Evolutionary conservation across 2,797 vertebrate genomes (phyloP), one percentile per base, ranked within the genome.

Genomic region (Ispidina picta): DNA sequence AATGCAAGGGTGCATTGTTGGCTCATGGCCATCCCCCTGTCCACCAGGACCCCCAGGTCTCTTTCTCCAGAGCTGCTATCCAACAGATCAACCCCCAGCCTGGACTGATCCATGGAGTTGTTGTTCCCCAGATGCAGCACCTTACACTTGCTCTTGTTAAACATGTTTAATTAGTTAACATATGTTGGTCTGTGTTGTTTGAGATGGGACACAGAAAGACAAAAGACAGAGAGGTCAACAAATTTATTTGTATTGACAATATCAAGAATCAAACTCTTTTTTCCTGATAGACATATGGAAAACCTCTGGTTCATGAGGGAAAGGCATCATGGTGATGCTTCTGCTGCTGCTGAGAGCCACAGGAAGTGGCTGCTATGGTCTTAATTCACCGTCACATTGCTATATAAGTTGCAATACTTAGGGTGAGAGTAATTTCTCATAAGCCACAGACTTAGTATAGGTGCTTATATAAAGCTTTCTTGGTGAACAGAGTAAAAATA

Each of bases 311-410:
- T 87, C 48, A 5, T 26, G 46, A 66, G 15, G n/a, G 29, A 54
- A 6, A 2, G 11, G 5, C 22, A 26, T 52, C 10, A 5, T 49
- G 11, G 17, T 60, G 44, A 55, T 0, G 0, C 22, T 81, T 82
- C 68, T 76, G 18, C 26, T 87, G 54, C 46, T 74, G 13, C 35
- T 84, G 29, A 58, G 35, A 75, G 46, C n/a, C 59, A 83, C 3
- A 1, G 54, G 55, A 75, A 86, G 12, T 77, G 48, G 29, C 29
- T 82, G 15, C 10, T 2, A 0, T 60, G 44, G 51, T 35, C 25
- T 72, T 70, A 3, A 12, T 72, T 73, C 25, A 54, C 26, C 41
- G 62, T 20, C 12, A 49, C 49, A 21, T 63, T 74, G 8, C 16
- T 69, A 8, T 54, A 1, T 65, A 7, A 10, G 28, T 51, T 80